Evolutionary conservation across 1,140 invertebrate genomes (phyloP).

Genomic region (Drosophila orosa): DNA sequence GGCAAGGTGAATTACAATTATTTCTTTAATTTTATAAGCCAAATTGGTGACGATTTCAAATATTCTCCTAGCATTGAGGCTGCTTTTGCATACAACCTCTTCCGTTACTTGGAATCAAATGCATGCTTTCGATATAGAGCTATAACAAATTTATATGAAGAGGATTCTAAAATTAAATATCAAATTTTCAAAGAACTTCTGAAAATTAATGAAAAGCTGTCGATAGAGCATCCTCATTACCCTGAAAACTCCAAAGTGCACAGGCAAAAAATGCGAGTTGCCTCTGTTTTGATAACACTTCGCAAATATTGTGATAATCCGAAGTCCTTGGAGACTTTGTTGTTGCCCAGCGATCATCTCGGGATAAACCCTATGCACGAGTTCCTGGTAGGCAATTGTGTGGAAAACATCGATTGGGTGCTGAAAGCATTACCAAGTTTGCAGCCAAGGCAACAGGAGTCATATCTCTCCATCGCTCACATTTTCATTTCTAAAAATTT

Average conservation of each 20-base stretch:
- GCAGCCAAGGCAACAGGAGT: background rate
- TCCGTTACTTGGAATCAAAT: background rate
- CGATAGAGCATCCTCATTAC: background rate
- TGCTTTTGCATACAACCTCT: background rate
- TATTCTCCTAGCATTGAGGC: background rate
- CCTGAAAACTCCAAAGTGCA: background rate
- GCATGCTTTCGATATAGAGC: no score
- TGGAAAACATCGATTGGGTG: background rate
- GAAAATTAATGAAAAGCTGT: background rate
- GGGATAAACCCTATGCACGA: background rate
- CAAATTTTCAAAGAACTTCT: background rate
- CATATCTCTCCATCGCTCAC: background rate
- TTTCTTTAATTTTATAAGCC: background rate
- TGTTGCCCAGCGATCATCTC: background rate
- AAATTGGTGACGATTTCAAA: background rate
- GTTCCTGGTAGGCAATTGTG: background rate
- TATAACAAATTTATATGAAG: no score
- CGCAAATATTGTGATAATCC: background rate
- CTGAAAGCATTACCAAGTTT: background rate
- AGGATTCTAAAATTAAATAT: background rate
- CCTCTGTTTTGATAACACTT: background rate
- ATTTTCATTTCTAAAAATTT: background rate
- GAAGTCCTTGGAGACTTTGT: background rate
- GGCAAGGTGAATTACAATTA: background rate
- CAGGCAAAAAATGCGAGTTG: background rate